Base-by-base conservation (phyloP, 2,888 invertebrate genomes). In the Toxonevra muliebris region DNA sequence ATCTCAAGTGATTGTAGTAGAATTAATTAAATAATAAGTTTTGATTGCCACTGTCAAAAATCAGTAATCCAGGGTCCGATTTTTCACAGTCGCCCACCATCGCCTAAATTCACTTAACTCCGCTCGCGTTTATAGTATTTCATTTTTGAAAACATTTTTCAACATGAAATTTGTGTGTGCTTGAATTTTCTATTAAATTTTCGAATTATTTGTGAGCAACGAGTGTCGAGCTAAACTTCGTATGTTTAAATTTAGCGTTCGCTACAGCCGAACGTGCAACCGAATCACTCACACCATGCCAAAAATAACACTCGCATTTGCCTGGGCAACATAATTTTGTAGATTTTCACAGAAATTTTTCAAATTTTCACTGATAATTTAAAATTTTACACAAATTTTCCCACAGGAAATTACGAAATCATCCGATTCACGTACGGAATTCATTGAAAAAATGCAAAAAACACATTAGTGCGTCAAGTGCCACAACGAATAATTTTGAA, bases 281-380 rank as follows among this genome's bases (percentile, higher is more conserved):
- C 53, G 61, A 75, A 71, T 53, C 19, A 53, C 11, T 75, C 75
- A 65, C 75, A 77, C 65, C 76, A 76, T 71, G 79, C 81, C 81
- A 81, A 81, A 81, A 81, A 81, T 81, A 81, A 79, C 80, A 80
- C 79, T 77, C 77, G 79, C 77, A 75, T 75, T 78, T 79, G 77
- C 81, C 82, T 81, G 81, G 81, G 82, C 76, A 78, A 73, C 75
- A 71, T 48, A 41, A 69, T 76, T 77, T 75, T 69, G 73, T 76
- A 75, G 73, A 75, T 78, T 78, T 77, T 72, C 61, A 61, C 48
- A 71, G 66, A 74, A 77, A 73, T 71, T 79, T 70, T 69, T 68
- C 63, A 59, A 40, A 69, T 64, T 68, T 67, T 69, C 68, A 54
- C 57, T 48, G 20, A 9, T 2, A 50, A 45, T 41, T 40, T 30